Evolutionary conservation across 2,888 invertebrate species (phyloP).

Genomic region (Spialia ferax): DNA sequence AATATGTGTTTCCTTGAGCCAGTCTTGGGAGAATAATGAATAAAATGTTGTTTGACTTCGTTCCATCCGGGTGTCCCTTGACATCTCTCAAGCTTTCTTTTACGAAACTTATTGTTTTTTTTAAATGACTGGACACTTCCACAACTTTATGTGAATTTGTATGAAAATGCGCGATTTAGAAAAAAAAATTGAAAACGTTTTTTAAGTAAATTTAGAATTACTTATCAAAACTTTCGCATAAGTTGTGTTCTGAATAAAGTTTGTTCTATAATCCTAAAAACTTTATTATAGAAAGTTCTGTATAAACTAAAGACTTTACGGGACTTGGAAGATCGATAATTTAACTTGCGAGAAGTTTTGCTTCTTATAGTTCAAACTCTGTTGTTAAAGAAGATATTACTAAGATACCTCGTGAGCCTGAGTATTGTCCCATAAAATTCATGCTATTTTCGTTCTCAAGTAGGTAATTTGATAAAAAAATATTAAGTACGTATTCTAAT

Average conservation of each 20-base stretch:
- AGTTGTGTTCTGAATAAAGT: conserved; percentile 15
- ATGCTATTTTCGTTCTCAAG: too few species aligned
- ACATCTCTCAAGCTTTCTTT: too few species aligned
- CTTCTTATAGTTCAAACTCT: conserved; percentile 43
- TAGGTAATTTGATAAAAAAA: background rate
- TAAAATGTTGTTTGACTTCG: too few species aligned
- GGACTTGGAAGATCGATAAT: conserved; percentile 60
- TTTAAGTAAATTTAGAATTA: background rate
- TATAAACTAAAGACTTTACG: conserved; percentile 50
- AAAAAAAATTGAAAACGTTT: background rate
- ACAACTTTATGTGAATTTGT: too few species aligned
- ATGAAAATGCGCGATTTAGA: too few species aligned
- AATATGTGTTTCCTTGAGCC: too few species aligned
- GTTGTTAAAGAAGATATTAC: conserved; percentile 18
- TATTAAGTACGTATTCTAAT: background rate
- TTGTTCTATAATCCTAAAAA: conserved; percentile 45
- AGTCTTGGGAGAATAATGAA: too few species aligned
- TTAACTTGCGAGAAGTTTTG: conserved; percentile 52
- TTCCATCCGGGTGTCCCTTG: too few species aligned
- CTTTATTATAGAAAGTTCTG: conserved; percentile 52
- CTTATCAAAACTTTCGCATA: background rate
- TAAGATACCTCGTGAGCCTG: background rate
- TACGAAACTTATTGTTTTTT: too few species aligned
- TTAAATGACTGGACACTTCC: too few species aligned
- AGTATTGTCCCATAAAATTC: background rate